These are phyloP conservation scores for Diorhabda sublineata DNA, from an alignment of 1,140 invertebrate species.

Conservation along the genomic window DNA sequence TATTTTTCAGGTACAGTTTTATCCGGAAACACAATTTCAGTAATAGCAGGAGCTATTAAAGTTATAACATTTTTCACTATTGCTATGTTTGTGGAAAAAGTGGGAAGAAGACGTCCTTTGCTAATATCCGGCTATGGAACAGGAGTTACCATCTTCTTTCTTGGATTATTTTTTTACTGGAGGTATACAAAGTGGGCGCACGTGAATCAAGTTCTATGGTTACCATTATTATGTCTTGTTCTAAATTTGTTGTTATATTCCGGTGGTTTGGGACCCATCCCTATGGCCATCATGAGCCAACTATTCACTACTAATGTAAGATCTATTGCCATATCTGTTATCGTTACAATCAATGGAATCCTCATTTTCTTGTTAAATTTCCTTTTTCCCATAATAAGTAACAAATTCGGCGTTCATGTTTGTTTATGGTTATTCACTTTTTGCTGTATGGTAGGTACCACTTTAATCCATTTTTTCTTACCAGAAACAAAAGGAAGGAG, in stretches of 20 bases:
- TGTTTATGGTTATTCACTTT: conserved; percentile 5
- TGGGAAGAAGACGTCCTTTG: conserved; percentile 69
- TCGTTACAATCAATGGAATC: conserved; percentile 32
- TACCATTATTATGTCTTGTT: conserved; percentile 63
- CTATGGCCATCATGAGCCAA: conserved; percentile 82
- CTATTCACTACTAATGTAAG: conserved; percentile 75
- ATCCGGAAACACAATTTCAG: conserved; percentile 67
- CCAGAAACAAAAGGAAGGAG: conserved; percentile 12
- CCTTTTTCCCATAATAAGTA: neutral
- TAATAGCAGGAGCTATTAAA: conserved; percentile 73
- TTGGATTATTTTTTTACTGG: conserved; percentile 64
- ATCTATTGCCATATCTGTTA: conserved; percentile 67
- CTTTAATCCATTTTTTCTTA: conserved; percentile 1
- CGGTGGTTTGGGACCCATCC: conserved; percentile 75
- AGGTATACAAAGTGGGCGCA: conserved; percentile 48
- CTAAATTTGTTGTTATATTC: conserved; percentile 65
- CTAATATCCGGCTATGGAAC: conserved; percentile 65
- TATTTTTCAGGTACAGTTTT: conserved; percentile 1
- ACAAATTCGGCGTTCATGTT: conserved; percentile 3
- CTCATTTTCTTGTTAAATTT: neutral
- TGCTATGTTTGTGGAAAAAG: conserved; percentile 60
- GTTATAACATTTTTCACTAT: conserved; percentile 64
- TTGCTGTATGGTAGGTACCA: neutral
- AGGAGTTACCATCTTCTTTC: conserved; percentile 44
- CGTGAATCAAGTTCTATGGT: conserved; percentile 53